These are phyloP conservation scores for Notospermus geniculatus DNA, from an alignment of 1,140 invertebrate species.

Conservation along the genomic window DNA sequence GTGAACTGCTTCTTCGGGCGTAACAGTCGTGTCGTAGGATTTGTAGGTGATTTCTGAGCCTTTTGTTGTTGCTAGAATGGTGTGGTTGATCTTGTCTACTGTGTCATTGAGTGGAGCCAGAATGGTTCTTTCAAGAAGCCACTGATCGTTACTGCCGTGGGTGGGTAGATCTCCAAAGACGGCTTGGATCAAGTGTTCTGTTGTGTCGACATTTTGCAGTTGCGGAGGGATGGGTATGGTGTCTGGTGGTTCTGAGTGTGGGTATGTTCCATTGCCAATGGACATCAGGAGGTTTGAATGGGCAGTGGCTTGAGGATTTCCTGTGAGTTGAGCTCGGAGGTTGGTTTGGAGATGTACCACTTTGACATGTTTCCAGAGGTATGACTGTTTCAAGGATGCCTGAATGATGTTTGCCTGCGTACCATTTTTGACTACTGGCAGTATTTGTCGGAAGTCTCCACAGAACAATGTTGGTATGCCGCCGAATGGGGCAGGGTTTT, in stretches of 20 bases:
- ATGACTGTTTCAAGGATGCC: neutral
- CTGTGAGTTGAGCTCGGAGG: neutral
- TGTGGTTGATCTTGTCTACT: constrained; percentile 22
- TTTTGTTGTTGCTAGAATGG: constrained; percentile 20
- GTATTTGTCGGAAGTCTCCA: neutral
- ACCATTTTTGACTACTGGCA: no score
- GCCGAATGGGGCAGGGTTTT: neutral
- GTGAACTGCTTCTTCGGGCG: constrained; percentile 22
- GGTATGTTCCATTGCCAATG: neutral
- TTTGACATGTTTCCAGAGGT: neutral
- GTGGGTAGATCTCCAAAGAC: constrained; percentile 13
- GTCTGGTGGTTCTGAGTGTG: neutral
- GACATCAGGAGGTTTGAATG: neutral
- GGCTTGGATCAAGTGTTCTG: constrained; percentile 10
- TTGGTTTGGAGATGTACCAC: neutral
- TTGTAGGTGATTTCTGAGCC: constrained; percentile 15
- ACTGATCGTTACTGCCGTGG: constrained; percentile 17
- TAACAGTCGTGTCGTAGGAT: constrained; percentile 24
- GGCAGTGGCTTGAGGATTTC: neutral
- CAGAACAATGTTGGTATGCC: neutral
- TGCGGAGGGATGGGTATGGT: neutral
- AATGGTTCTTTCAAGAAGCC: neutral
- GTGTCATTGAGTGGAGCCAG: constrained; percentile 13
- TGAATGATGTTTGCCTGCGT: neutral
- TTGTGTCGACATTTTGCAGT: constrained; percentile 11